These are phyloP conservation scores for Eueides isabella DNA, from an alignment of 1,140 invertebrate genomes.

Conservation along the genomic window DNA sequence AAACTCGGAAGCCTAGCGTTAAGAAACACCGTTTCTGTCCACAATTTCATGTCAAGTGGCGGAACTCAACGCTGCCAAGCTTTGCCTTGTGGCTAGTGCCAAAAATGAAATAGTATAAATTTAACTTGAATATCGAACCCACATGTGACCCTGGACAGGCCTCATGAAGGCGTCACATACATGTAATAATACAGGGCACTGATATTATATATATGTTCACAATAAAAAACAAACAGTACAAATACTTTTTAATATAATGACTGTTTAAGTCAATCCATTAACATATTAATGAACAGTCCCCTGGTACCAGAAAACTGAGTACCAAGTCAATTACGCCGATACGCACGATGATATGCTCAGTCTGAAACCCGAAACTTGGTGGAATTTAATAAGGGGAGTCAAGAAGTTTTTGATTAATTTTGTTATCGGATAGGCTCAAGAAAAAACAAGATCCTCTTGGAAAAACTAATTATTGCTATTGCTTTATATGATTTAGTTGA, in stretches of 20 bases:
- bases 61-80: too few relatives aligned
- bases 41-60: too few relatives aligned
- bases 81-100: too few relatives aligned
- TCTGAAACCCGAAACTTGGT: constrained; percentile 16
- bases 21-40: too few relatives aligned
- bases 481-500: not conserved
- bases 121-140: too few relatives aligned
- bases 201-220: not conserved
- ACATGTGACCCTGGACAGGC: too few relatives aligned
- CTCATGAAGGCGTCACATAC: not conserved
- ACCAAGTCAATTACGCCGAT: constrained; percentile 25
- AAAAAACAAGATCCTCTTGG: constrained; percentile 16
- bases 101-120: too few relatives aligned
- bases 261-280: not conserved
- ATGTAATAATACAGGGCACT: not conserved
- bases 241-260: not conserved
- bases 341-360: constrained; percentile 14
- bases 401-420: constrained; percentile 26
- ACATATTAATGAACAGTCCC: constrained; percentile 5
- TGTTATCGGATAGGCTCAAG: constrained; percentile 3
- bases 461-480: not conserved
- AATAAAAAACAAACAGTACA: not conserved
- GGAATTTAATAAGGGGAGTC: constrained; percentile 13
- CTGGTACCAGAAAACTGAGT: not conserved
- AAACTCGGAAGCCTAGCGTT: too few relatives aligned